phyloP scores from a whole-genome alignment of 1,140 invertebrate species.

The Sinella curviseta region DNA sequence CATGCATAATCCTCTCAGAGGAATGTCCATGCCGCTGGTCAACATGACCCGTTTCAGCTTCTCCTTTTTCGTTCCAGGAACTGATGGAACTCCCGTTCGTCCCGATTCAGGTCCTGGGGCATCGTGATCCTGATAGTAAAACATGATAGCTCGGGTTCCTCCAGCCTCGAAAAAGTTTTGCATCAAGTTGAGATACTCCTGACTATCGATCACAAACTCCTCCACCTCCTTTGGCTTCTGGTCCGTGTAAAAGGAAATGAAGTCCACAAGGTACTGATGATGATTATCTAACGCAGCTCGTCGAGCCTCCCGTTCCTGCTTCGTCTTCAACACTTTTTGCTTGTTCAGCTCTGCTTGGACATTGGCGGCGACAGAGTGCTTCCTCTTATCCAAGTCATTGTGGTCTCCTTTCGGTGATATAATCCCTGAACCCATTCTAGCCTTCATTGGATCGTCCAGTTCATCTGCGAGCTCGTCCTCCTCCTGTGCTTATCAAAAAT shows the following conservation, averaged over 20 bases:
- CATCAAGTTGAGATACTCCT: constrained; percentile 62
- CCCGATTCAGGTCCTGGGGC: constrained; percentile 59
- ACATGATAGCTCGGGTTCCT: constrained; percentile 58
- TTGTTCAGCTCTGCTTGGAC: constrained; percentile 41
- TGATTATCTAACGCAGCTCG: constrained; percentile 56
- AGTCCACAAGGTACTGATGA: constrained; percentile 62
- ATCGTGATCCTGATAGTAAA: constrained; percentile 59
- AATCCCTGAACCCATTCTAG: neutral
- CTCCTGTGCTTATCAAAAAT: too few relatives aligned
- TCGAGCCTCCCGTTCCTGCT: constrained; percentile 58
- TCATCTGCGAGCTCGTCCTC: neutral
- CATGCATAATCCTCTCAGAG: constrained; percentile 59
- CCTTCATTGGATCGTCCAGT: neutral
- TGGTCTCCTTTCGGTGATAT: neutral
- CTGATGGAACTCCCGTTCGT: constrained; percentile 52
- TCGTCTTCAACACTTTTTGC: constrained; percentile 55
- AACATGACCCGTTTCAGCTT: constrained; percentile 58
- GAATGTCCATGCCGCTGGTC: constrained; percentile 57
- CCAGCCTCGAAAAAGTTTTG: constrained; percentile 59
- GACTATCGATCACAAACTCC: constrained; percentile 66
- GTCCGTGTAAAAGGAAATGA: constrained; percentile 62
- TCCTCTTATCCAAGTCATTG: neutral
- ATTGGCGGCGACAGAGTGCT: constrained; percentile 28
- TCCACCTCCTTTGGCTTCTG: constrained; percentile 61
- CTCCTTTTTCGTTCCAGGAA: constrained; percentile 52